Percentiles rank a stretch among this genome's conserved stretches.
phyloP scores from a whole-genome alignment of 2,888 invertebrate genomes.

The Pheosia tremula region DNA sequence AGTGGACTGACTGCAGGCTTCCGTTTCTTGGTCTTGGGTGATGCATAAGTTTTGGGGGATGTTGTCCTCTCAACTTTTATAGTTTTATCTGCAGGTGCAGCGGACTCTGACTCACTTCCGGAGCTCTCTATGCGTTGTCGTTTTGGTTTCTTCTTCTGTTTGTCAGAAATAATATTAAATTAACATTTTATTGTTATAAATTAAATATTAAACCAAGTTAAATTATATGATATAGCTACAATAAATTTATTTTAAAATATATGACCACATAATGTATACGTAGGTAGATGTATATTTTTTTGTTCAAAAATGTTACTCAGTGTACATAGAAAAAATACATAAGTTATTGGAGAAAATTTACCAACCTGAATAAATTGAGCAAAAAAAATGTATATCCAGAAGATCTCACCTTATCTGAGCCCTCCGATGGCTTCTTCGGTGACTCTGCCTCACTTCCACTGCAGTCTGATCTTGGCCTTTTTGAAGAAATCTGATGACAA shows the following conservation, averaged over 20 bases:
- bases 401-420: constrained; percentile 46
- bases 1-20: constrained; percentile 14
- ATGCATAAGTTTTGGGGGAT: constrained; percentile 59
- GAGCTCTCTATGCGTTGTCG: constrained; percentile 72
- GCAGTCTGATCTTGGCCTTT: constrained; percentile 64
- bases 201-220: too few species aligned
- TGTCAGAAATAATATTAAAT: constrained; percentile 10
- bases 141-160: constrained; percentile 65
- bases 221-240: too few species aligned
- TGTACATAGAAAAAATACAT: too few species aligned
- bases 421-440: constrained; percentile 30
- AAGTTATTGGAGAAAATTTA: too few species aligned
- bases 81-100: constrained; percentile 20
- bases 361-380: too few species aligned
- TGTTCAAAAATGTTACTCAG: too few species aligned
- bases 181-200: background rate
- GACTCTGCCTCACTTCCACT: constrained; percentile 57
- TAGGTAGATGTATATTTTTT: too few species aligned
- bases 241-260: too few species aligned
- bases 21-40: constrained; percentile 58
- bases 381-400: too few species aligned
- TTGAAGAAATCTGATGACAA: constrained; percentile 52
- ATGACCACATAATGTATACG: too few species aligned
- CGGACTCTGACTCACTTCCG: constrained; percentile 58
- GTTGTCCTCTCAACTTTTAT: constrained; percentile 50